Base-by-base conservation (phyloP, 1,140 invertebrate genomes). In the Temnothorax longispinosus region DNA sequence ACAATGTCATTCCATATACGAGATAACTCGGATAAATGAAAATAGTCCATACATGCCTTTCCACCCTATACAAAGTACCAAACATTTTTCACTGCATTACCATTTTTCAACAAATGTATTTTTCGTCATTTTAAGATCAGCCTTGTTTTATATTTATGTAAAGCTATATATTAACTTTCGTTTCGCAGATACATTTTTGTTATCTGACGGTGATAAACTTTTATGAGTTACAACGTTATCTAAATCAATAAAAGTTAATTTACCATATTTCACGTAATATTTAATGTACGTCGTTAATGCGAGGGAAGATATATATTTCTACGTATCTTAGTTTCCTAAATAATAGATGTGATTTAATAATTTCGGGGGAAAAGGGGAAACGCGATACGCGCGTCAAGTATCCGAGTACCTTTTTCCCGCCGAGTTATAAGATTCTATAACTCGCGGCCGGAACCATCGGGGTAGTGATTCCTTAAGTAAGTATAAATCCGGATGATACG, bases 401-500 rank as follows among this genome's bases (percentile, higher is more conserved):
- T 50, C 6, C 15, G 47, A 11, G 52, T 10, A 18, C 6, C 15
- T 27, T 60, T 60, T 38, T 52, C 8, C 7, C 35, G 21, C 35
- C 44, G 27, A 27, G 13, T 11, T 54, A 64, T 78, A 75, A 62
- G n/a, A 38, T 81, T 41, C 88, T 75, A 89, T 87, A 90, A 89
- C 81, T 84, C 75, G 77, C 64, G 65, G 54, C 88, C 62, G 65
- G 80, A 87, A 65, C 85, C 76, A 84, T 75, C 76, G 87, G 58
- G 47, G 52, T 93, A 91, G 92, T 90, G 92, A 90, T 92, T 93
- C 91, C 87, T 91, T 93, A 93, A 93, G 92, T 93, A 93, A 93
- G 92, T 93, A 93, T 92, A 93, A 94, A 93, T 93, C 93, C 91
- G 92, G 88, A 90, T 93, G 92, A 93, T 93, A 90, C 87, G 88